Conservation (phyloP, 1,140 invertebrate species). For the Bombyx mori region DNA sequence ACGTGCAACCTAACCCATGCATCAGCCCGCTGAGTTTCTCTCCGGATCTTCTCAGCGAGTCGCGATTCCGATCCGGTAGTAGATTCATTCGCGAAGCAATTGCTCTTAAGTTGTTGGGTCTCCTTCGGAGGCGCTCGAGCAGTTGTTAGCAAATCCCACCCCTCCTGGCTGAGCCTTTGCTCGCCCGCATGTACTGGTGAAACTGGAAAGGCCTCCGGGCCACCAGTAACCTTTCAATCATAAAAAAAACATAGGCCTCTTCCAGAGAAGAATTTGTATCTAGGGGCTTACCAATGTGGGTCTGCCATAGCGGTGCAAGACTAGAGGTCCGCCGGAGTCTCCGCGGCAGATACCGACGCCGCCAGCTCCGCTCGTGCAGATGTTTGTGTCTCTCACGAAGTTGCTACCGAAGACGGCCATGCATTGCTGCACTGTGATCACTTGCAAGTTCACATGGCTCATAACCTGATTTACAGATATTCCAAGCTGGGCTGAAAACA, state of each 20-base stretch:
- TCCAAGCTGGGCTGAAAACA: slow-evolving; percentile 25
- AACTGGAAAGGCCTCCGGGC: too few relatives aligned
- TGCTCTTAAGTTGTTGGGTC: too few relatives aligned
- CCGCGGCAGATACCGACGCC: slow-evolving; percentile 42
- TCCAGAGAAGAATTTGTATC: background rate
- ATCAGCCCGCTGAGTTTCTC: too few relatives aligned
- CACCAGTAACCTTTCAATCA: background rate
- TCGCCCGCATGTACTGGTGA: too few relatives aligned
- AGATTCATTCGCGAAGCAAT: too few relatives aligned
- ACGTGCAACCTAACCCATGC: too few relatives aligned
- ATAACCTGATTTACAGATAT: slow-evolving; percentile 20
- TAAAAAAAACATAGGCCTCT: background rate
- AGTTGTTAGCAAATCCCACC: too few relatives aligned
- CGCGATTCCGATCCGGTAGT: too few relatives aligned
- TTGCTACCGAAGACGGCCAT: slow-evolving; percentile 14
- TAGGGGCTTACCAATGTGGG: slow-evolving; percentile 26
- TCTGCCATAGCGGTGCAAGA: slow-evolving; percentile 19
- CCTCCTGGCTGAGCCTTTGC: too few relatives aligned
- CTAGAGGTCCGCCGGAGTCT: slow-evolving; percentile 45
- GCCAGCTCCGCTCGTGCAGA: slow-evolving; percentile 39
- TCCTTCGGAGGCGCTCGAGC: too few relatives aligned
- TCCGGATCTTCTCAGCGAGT: too few relatives aligned
- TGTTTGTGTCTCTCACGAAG: slow-evolving; percentile 19
- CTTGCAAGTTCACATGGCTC: slow-evolving; percentile 36
- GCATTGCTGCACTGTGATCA: slow-evolving; percentile 32